Base-by-base conservation (phyloP, 1,140 invertebrate genomes). In the Rhopalosiphum padi region DNA sequence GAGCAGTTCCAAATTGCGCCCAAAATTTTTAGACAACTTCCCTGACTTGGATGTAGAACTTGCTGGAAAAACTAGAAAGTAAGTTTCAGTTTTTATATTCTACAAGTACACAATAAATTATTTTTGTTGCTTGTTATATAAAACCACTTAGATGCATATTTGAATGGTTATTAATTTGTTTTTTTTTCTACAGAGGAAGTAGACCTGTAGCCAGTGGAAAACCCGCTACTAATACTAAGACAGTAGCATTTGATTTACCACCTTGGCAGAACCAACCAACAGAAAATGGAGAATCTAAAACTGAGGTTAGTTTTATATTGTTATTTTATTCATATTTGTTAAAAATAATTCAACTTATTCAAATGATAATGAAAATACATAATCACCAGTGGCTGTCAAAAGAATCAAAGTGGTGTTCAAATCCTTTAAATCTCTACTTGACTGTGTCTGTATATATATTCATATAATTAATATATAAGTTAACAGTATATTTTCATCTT, bases 1-100 rank as follows among this genome's bases (percentile, higher is more conserved):
- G 30, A 53, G 91, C 48, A 93, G 91, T 93, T 93, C 91, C 7
- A 93, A 93, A 53, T 15, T 93, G 48, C 91, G 91, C 37, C 91
- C 91, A 55, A 93, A 93, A 85, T 93, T 93, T 93, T 86, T 93
- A 85, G 91, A 93, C 51, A 93, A 93, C 18, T 93, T 93, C 11
- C 91, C 91, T 55, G 82, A 55, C 7, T 93, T 93, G 15, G 91
- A 93, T 93, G 43, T 93, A 93, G 91, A 93, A 93, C 77, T 85
- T 55, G 46, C 82, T 23, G n/a, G 53, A 43, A 93, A 93, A 93
- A 86, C 35, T 51, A 35, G 77, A 93, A 93, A 93, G 91, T 93
- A 55, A 53, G 82, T 83, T 90, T 91, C n/a, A 41, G 23, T 85
- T 83, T 41, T 37, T 37, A 85, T 43, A 43, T 25, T 85, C 0